Percentiles rank a stretch among this genome's conserved stretches.
These are phyloP conservation scores for Myotis lucifugus DNA, from an alignment of 2,113 vertebrate genomes.

Conservation along the genomic window DNA sequence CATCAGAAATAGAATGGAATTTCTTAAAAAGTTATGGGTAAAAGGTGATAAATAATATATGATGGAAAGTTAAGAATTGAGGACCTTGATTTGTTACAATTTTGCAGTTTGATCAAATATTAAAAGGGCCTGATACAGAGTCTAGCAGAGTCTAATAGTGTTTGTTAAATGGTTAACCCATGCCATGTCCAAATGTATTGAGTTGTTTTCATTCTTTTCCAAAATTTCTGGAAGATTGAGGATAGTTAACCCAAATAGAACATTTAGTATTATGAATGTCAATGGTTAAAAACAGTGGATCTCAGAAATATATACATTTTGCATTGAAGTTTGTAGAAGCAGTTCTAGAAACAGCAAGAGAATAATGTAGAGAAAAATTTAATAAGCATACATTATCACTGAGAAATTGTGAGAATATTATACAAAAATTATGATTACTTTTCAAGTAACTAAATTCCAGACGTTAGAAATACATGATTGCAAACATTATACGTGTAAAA, in stretches of 20 bases:
- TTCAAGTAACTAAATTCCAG: slow-evolving; percentile 33
- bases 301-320: neutral
- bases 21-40: neutral
- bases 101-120: slow-evolving; percentile 12
- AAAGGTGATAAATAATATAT: neutral
- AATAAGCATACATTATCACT: neutral
- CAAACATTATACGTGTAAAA: neutral
- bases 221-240: neutral
- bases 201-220: neutral
- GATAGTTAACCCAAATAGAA: neutral
- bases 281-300: neutral
- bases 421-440: neutral
- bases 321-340: neutral
- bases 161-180: neutral
- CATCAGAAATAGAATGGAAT: neutral
- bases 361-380: neutral
- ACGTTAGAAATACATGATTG: neutral
- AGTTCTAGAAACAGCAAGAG: neutral
- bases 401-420: slow-evolving; percentile 39
- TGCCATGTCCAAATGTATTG: neutral
- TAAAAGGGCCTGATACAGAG: neutral
- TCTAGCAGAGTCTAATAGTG: neutral
- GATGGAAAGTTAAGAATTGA: neutral
- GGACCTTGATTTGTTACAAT: neutral
- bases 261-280: neutral